Percentiles rank a stretch among this genome's conserved stretches.
These are phyloP conservation scores for Mimachlamys varia DNA, from an alignment of 2,888 invertebrate genomes.

Conservation along the genomic window DNA sequence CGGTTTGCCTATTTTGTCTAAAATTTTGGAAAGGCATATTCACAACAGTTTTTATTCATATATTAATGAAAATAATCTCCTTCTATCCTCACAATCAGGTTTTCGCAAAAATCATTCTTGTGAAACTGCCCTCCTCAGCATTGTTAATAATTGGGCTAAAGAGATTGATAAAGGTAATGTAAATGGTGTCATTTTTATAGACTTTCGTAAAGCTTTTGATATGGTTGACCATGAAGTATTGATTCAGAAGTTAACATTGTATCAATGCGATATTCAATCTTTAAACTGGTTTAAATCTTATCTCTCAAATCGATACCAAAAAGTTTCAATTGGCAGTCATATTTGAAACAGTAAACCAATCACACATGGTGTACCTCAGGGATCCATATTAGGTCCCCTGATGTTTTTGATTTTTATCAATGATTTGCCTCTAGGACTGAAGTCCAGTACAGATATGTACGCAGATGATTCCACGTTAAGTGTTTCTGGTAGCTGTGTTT, in stretches of 20 bases:
- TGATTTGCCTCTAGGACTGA: too few species aligned
- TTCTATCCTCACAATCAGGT: background rate
- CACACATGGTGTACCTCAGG: constrained; percentile 39
- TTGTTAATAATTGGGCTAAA: background rate
- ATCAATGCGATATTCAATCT: background rate
- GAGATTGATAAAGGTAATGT: background rate
- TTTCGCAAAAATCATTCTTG: background rate
- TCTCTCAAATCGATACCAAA: constrained; percentile 14
- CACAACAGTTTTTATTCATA: background rate
- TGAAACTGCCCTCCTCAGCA: background rate
- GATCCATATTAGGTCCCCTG: too few species aligned
- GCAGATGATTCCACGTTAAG: too few species aligned
- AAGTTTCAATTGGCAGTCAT: background rate
- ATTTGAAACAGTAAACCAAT: background rate
- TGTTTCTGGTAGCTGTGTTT: too few species aligned
- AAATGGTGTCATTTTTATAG: background rate
- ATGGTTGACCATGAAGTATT: constrained; percentile 37
- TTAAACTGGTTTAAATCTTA: constrained; percentile 37
- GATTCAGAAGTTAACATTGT: too few species aligned
- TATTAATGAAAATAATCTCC: background rate
- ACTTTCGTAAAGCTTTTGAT: constrained; percentile 39
- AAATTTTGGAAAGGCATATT: too few species aligned
- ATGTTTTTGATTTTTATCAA: too few species aligned
- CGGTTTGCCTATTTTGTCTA: too few species aligned
- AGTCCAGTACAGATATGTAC: too few species aligned